Base-by-base conservation (phyloP, 2,113 vertebrate species). In the Plecturocebus donacophilus region DNA sequence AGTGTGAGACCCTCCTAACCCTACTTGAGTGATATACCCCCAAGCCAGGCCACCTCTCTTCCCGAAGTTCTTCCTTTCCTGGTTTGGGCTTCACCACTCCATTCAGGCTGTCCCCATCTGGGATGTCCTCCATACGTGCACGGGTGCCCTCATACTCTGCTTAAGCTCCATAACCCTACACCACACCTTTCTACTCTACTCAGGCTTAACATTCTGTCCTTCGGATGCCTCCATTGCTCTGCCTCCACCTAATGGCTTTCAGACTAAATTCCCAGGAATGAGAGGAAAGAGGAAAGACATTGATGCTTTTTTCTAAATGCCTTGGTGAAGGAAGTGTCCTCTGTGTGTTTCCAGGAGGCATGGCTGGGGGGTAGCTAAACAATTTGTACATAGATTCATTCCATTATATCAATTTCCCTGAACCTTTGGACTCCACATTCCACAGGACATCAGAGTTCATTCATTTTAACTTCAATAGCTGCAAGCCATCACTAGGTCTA, bases 401-500 rank as follows among this genome's bases (percentile, higher is more conserved):
- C 30, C 25, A 30, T 86, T 90, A 56, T 79, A 87, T 91, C 21
- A 32, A 64, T 79, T 91, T 83, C 8, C 52, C 19, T 64, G 75
- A 86, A 97, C 12, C 12, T 86, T 52, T 90, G 75, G 19, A 66
- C 16, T 85, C n/a, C 35, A 68, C 77, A 35, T 76, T 89, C 38
- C 61, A 49, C 38, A 92, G 30, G 42, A 35, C 75, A 32, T 85
- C 27, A 84, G 38, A 93, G 45, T 83, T 84, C 52, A 38, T 38
- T n/a, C 40, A 87, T 90, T 91, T 94, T 82, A 25, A 87, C 35
- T 79, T 87, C 42, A 80, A 54, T 90, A 83, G 58, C 38, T 89
- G 8, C 13, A 89, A 47, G 30, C 47, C 14, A 79, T 85, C 30
- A 49, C 5, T 86, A 42, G 79, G 35, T 68, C n/a, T 40, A 92